phyloP scores from a whole-genome alignment of 1,140 invertebrate species.

The Oedothorax gibbosus region DNA sequence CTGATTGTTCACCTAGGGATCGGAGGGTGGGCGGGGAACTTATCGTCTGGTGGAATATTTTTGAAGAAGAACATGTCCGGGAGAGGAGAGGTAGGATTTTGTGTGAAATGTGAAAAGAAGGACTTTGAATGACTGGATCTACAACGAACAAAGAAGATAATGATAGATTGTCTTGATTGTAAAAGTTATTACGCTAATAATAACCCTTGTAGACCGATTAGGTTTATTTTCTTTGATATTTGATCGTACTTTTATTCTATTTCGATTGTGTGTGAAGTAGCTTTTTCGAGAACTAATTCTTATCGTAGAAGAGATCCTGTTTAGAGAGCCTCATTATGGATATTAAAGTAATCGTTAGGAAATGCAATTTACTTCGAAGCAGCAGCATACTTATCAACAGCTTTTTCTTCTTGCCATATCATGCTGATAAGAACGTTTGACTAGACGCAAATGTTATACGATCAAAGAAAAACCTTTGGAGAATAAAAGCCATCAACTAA shows the following conservation, averaged over 20 bases:
- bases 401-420: slow-evolving; percentile 53
- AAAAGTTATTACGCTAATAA: too few species aligned
- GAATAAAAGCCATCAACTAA: slow-evolving; percentile 7
- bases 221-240: slow-evolving; percentile 41
- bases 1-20: slow-evolving; percentile 32
- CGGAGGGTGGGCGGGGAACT: slow-evolving; percentile 53
- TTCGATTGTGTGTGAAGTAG: slow-evolving; percentile 13
- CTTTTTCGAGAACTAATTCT: not conserved
- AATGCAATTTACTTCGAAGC: not conserved
- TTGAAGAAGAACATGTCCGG: not conserved
- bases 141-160: too few species aligned
- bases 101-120: too few species aligned
- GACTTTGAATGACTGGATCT: too few species aligned
- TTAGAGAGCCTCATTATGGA: slow-evolving; percentile 3
- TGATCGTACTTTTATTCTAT: slow-evolving; percentile 28
- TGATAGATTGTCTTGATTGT: too few species aligned
- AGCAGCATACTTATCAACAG: not conserved
- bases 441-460: not conserved
- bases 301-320: too few species aligned
- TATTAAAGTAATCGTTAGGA: slow-evolving; percentile 17
- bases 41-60: not conserved
- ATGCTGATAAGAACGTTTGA: slow-evolving; percentile 60
- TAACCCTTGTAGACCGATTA: not conserved
- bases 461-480: slow-evolving; percentile 6
- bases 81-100: too few species aligned